Base-by-base conservation (phyloP, 1,140 invertebrate genomes). In the Teleopsis dalmanni region DNA sequence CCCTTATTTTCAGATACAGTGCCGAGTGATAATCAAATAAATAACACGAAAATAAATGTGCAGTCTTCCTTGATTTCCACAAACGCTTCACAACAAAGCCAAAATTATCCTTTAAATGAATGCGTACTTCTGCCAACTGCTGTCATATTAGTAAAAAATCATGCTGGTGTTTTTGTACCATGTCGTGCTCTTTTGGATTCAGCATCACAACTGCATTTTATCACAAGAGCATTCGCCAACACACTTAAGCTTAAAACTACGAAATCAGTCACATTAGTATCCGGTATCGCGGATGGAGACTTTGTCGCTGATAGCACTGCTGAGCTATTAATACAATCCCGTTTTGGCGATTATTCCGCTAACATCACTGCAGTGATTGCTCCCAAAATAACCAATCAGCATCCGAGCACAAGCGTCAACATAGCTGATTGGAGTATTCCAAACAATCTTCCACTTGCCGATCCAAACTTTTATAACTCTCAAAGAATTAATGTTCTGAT, bases 101-200 rank as follows among this genome's bases (percentile, higher is more conserved):
- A n/a, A n/a, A n/a, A n/a, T n/a, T n/a, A 10, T n/a, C n/a, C n/a
- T n/a, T n/a, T n/a, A n/a, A 35, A 16, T 35, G 33, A 35, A 35
- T 10, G 13, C 8, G 7, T 37, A 18, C 35, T 18, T 5, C 27
- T 33, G 16, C 25, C 26, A 16, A 31, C 14, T 11, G 42, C 42
- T n/a, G 14, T 25, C 2, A 31, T 31, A 31, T 44, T 18, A 31
- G 42, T 44, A 31, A 44, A 44, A 45, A 45, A 35, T 22, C 21
- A 34, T 6, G 27, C 22, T 22, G 43, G 43, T 11, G 18, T 35
- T 4, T 45, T 45, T 23, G 19, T 45, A 7, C 43, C 33, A 13
- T 46, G 44, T 26, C 18, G 44, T 4, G 44, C 44, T n/a, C 23
- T 46, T 23, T 46, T 46, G 8, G 44, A 36, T 23, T 46, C 44